These are phyloP conservation scores for Colaptes auratus DNA, from an alignment of 2,113 vertebrate species.

Conservation along the genomic window DNA sequence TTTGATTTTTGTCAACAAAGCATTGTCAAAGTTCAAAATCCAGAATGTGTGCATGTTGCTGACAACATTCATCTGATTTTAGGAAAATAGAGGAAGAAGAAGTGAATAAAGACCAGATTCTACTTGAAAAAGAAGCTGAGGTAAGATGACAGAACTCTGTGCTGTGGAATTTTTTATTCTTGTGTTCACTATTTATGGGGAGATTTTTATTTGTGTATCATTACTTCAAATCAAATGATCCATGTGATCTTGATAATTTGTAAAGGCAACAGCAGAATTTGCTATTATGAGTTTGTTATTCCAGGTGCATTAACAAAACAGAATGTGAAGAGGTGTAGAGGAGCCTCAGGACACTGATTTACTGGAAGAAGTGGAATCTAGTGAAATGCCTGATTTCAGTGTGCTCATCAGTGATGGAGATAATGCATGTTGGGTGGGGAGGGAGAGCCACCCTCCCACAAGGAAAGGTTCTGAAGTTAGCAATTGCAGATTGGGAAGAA, in stretches of 20 bases:
- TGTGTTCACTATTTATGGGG: not conserved
- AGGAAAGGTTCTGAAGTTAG: not conserved
- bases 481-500: not conserved
- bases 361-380: not conserved
- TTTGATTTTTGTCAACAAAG: not conserved
- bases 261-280: not conserved
- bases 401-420: fast-evolving
- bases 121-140: slow-evolving; percentile 98
- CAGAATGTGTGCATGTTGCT: not conserved
- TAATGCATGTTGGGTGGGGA: fast-evolving
- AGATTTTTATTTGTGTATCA: not conserved
- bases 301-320: not conserved
- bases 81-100: slow-evolving; percentile 95
- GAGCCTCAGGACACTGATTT: not conserved
- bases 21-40: not conserved
- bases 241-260: not conserved
- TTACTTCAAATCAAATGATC: not conserved
- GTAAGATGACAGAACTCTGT: slow-evolving; percentile 69
- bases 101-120: slow-evolving; percentile 96
- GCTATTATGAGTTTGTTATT: not conserved
- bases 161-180: not conserved
- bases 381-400: not conserved
- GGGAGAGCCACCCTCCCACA: not conserved
- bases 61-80: not conserved
- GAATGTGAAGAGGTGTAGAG: not conserved